Base-by-base conservation (phyloP, 2,113 vertebrate species). In the Podarcis cretensis region DNA sequence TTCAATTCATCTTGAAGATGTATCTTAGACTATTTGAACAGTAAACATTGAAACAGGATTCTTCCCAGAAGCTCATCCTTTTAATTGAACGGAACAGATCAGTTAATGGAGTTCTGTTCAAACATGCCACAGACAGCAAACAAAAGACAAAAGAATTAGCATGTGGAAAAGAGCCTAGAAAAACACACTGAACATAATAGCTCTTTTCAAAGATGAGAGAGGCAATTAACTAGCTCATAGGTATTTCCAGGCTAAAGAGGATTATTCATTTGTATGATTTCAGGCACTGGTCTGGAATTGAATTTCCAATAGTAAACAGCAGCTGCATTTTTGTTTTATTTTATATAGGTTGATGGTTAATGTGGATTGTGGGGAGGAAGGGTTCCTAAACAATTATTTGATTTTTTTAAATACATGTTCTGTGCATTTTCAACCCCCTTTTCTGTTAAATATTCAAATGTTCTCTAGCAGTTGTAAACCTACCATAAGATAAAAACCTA, bases 41-140 rank as follows among this genome's bases (percentile, higher is more conserved):
- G 30, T 81, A 83, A 59, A 77, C 75, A 88, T 4, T 66, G 84
- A 81, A 88, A 6, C 90, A 80, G 73, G 90, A 91, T 87, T 81
- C 27, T 23, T 78, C 90, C 66, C 76, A 73, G 73, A 43, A 83
- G 35, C 81, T 93, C 65, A 40, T 57, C 85, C 83, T 92, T 54
- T 93, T 83, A 91, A 91, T 93, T 90, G 68, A 82, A 40, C 92
- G 90, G 82, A 89, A 86, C 93, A 87, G 89, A 88, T 82, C 59
- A 83, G 94, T 87, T 54, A 69, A 59, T 74, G 27, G 89, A 90
- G 78, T 25, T 27, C 84, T 93, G 85, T 90, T 92, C 81, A 94
- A 93, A 94, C 23, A 57, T 63, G 35, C 35, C 71, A 87, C 27
- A 87, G 75, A 76, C 69, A 91, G 43, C 73, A 90, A 87, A 92